phyloP scores from a whole-genome alignment of 2,888 invertebrate species.

The Platycheirus albimanus region DNA sequence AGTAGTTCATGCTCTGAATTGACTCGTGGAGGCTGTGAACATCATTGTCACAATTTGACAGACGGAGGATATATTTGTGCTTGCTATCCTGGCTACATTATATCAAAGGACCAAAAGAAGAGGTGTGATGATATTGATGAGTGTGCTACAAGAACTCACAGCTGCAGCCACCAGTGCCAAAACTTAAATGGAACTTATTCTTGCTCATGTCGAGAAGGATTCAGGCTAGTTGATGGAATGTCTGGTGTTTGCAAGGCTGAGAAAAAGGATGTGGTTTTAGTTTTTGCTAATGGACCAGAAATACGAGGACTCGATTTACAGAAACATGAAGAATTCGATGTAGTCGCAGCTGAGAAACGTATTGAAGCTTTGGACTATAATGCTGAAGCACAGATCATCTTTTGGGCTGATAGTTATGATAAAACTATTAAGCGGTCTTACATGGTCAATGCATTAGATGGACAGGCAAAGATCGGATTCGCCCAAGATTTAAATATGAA shows the following conservation, averaged over 20 bases:
- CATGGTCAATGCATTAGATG: slow-evolving; percentile 90
- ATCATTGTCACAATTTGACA: slow-evolving; percentile 93
- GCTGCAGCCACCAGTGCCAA: slow-evolving; percentile 96
- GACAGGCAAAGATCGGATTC: slow-evolving; percentile 90
- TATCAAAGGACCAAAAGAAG: slow-evolving; percentile 90
- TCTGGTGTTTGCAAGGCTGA: slow-evolving; percentile 92
- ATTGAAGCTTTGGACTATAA: slow-evolving; percentile 97
- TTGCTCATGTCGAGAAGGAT: slow-evolving; percentile 94
- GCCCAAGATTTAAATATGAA: slow-evolving; percentile 94
- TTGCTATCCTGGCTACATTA: slow-evolving; percentile 94
- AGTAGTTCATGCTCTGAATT: slow-evolving; percentile 85
- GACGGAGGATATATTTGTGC: slow-evolving; percentile 94
- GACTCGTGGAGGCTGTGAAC: slow-evolving; percentile 93
- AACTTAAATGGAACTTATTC: slow-evolving; percentile 95
- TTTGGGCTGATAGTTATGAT: slow-evolving; percentile 97
- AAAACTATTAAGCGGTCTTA: slow-evolving; percentile 95
- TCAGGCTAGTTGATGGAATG: slow-evolving; percentile 88
- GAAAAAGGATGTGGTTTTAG: slow-evolving; percentile 86
- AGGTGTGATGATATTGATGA: slow-evolving; percentile 95
- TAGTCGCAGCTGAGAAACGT: slow-evolving; percentile 92
- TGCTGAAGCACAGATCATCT: slow-evolving; percentile 91
- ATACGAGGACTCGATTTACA: slow-evolving; percentile 89
- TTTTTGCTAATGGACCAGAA: slow-evolving; percentile 93
- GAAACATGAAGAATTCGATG: slow-evolving; percentile 88
- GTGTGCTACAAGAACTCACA: slow-evolving; percentile 91